Conservation (phyloP, 1,140 invertebrate genomes). For the Zaprionus vittiger region DNA sequence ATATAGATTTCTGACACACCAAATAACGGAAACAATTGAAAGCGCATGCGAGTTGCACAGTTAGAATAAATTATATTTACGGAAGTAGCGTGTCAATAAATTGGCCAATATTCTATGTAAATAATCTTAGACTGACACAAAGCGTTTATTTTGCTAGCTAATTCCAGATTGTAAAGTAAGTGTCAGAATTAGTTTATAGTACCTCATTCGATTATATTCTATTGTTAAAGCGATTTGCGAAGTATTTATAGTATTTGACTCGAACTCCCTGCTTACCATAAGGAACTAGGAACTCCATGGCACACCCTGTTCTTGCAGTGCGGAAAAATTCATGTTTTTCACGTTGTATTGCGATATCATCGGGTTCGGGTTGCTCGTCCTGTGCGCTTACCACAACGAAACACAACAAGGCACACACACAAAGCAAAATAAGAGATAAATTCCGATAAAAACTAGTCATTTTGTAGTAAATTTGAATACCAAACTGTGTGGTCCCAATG, state of each 20-base stretch:
- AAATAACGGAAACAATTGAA: background rate
- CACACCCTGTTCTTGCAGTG: conserved; percentile 43
- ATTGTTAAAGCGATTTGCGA: background rate
- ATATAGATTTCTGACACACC: conserved; percentile 18
- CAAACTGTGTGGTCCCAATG: background rate
- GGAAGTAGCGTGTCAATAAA: conserved; percentile 47
- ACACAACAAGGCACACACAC: background rate
- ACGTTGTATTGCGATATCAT: conserved; percentile 53
- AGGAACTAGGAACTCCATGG: conserved; percentile 55
- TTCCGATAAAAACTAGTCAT: conserved; percentile 34
- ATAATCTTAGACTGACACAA: conserved; percentile 4
- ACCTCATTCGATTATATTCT: background rate
- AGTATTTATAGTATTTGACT: background rate
- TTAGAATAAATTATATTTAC: conserved; percentile 20
- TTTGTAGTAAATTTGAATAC: background rate
- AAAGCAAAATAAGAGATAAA: conserved; percentile 3
- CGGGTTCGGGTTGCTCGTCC: conserved; percentile 43
- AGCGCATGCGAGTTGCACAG: conserved; percentile 47
- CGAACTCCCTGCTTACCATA: conserved; percentile 49
- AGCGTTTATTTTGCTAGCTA: background rate
- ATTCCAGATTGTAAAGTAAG: background rate
- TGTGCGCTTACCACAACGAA: conserved; percentile 23
- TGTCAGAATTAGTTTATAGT: too few relatives aligned
- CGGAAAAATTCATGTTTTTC: conserved; percentile 50
- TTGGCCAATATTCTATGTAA: conserved; percentile 12